These are phyloP conservation scores for Naja naja DNA, from an alignment of 2,113 vertebrate species.

Conservation along the genomic window DNA sequence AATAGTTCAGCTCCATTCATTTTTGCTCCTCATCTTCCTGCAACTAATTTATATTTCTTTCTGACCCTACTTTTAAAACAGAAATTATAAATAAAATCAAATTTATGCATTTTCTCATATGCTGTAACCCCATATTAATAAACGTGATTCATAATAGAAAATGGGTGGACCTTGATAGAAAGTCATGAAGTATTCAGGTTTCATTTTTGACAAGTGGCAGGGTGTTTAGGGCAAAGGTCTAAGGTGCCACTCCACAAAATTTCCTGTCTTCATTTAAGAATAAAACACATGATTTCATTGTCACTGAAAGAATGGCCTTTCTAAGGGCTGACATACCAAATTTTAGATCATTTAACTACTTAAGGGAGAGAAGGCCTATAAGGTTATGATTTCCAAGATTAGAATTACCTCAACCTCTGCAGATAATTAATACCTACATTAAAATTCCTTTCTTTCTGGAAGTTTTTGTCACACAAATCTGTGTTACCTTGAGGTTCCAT, in stretches of 20 bases:
- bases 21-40: neutral
- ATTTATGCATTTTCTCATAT: neutral
- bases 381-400: neutral
- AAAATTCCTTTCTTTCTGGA: neutral
- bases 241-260: neutral
- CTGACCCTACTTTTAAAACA: neutral
- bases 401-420: neutral
- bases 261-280: neutral
- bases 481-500: neutral
- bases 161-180: neutral
- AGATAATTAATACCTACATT: neutral
- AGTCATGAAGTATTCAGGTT: neutral
- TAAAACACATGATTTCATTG: neutral
- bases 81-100: neutral
- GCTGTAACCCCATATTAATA: neutral
- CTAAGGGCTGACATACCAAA: neutral
- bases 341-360: neutral
- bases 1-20: neutral
- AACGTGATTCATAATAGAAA: neutral
- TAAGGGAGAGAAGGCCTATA: neutral
- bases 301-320: neutral
- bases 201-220: neutral
- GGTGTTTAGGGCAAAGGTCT: neutral
- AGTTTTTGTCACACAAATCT: neutral
- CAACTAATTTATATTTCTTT: neutral